Evolutionary conservation across 2,113 vertebrate species (phyloP).

Genomic region (Furnarius figulus): DNA sequence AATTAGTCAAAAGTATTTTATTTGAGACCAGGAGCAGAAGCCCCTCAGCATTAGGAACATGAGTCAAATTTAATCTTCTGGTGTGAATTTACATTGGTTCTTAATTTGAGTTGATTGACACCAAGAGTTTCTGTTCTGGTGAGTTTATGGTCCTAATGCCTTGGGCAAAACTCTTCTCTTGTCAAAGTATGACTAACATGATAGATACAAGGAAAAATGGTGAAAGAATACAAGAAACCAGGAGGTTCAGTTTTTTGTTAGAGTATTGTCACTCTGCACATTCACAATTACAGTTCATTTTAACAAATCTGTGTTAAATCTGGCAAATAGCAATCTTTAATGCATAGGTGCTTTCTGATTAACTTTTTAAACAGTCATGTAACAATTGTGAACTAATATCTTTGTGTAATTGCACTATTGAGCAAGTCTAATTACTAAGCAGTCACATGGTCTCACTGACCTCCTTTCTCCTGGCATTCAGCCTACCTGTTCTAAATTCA

Average conservation of each 20-base stretch:
- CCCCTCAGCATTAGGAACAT: not conserved
- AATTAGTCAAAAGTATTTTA: not conserved
- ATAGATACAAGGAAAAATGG: not conserved
- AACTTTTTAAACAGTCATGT: slow-evolving; percentile 36
- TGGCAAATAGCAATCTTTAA: not conserved
- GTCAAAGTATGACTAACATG: not conserved
- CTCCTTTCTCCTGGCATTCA: slow-evolving; percentile 64
- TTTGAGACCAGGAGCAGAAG: not conserved
- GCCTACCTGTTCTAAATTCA: slow-evolving; percentile 32
- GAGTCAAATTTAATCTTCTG: not conserved
- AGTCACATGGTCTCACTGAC: slow-evolving; percentile 62
- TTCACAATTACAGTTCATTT: not conserved
- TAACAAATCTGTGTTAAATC: not conserved
- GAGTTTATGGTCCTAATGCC: not conserved
- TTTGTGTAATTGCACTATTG: slow-evolving; percentile 53
- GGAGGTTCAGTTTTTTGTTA: not conserved
- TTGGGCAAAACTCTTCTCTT: not conserved
- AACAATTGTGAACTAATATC: slow-evolving; percentile 35
- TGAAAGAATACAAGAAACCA: not conserved
- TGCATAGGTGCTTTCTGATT: not conserved
- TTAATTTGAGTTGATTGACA: not conserved
- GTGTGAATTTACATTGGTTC: not conserved
- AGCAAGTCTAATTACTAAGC: slow-evolving; percentile 50
- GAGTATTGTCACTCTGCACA: not conserved
- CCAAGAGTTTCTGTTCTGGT: not conserved